Conservation (phyloP, 2,797 vertebrate genomes). For the Acropternis orthonyx region DNA sequence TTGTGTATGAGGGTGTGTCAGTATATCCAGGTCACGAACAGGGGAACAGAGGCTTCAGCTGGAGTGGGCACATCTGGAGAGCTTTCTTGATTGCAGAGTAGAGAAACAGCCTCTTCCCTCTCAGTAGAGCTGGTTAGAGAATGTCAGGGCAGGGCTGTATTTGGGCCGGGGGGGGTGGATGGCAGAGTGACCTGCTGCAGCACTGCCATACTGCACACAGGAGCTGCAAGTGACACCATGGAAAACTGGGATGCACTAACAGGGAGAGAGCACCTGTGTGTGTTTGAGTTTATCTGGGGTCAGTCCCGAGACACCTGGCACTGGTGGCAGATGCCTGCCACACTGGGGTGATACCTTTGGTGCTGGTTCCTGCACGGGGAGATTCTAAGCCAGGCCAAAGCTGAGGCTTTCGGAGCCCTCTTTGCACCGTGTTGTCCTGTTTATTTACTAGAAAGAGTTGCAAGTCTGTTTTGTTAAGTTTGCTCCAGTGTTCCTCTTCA, state of each 20-base stretch:
- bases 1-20: neutral
- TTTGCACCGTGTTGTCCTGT: neutral
- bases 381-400: neutral
- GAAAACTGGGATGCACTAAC: neutral
- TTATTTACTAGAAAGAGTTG: neutral
- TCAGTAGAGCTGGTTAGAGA: too few relatives aligned
- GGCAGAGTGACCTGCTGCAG: neutral
- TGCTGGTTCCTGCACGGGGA: neutral
- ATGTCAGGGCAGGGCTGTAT: neutral
- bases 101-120: neutral
- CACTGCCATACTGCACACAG: neutral
- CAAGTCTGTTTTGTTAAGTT: neutral
- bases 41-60: neutral
- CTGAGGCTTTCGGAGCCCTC: neutral
- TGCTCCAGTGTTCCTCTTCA: neutral
- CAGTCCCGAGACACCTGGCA: neutral
- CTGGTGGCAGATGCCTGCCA: neutral
- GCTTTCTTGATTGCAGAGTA: neutral
- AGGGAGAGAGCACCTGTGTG: too few relatives aligned
- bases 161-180: rapidly evolving
- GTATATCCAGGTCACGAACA: neutral
- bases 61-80: too few relatives aligned
- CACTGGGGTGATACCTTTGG: neutral
- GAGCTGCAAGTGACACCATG: neutral
- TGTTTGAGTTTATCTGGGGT: neutral